These are phyloP conservation scores for Morelia viridis DNA, from an alignment of 2,797 vertebrate genomes.

Conservation along the genomic window DNA sequence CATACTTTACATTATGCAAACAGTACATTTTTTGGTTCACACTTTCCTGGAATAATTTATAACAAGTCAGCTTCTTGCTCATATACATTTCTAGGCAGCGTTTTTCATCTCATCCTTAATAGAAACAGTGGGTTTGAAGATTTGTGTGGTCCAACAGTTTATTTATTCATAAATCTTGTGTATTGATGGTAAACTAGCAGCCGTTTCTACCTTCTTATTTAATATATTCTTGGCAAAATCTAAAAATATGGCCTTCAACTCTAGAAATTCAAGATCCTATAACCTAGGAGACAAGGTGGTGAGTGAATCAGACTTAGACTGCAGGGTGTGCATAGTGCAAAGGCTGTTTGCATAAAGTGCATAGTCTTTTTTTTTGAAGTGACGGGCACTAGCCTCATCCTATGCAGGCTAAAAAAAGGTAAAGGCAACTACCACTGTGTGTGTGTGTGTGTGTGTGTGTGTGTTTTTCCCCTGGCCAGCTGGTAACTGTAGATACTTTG, in stretches of 20 bases:
- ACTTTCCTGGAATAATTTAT: not conserved
- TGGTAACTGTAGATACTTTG: not conserved
- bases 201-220: not conserved
- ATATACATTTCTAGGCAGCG: not conserved
- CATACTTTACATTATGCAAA: not conserved
- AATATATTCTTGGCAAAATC: not conserved
- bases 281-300: not conserved
- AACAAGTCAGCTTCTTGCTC: not conserved
- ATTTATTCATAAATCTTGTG: not conserved
- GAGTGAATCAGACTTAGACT: not conserved
- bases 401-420: not conserved
- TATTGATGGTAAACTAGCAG: not conserved
- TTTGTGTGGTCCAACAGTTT: not conserved
- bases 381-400: not conserved
- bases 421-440: not conserved
- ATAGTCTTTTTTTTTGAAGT: not conserved
- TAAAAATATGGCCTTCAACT: not conserved
- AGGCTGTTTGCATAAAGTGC: not conserved
- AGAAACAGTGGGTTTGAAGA: not conserved
- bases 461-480: no score
- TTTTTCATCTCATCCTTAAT: not conserved
- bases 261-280: not conserved
- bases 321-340: not conserved
- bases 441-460: not conserved
- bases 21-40: not conserved